phyloP scores from a whole-genome alignment of 1,140 invertebrate genomes.

The Nylanderia fulva region DNA sequence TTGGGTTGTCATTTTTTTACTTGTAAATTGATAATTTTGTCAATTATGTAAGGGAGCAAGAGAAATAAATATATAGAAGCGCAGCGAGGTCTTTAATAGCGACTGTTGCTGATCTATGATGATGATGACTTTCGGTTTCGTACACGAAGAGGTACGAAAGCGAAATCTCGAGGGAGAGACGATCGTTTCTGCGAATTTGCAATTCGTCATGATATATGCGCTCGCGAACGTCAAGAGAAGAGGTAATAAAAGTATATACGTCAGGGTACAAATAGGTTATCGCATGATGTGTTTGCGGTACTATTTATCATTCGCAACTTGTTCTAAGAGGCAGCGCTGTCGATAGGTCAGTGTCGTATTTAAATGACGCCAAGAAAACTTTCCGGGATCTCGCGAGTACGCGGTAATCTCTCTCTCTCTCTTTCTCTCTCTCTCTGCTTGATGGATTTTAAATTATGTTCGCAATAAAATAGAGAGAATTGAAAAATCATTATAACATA shows the following conservation, averaged over 20 bases:
- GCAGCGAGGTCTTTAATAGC: neutral
- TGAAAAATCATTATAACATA: neutral
- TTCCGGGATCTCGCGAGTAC: constrained; percentile 59
- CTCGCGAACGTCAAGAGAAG: neutral
- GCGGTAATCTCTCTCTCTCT: constrained; percentile 31
- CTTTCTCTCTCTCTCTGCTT: too few species aligned
- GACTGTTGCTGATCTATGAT: neutral
- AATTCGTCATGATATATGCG: constrained; percentile 5
- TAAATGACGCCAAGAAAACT: constrained; percentile 65
- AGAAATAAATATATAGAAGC: neutral
- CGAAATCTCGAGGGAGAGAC: neutral
- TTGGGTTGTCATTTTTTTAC: neutral
- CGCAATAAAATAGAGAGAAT: neutral
- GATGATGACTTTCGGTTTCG: neutral
- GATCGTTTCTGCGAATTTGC: constrained; percentile 21
- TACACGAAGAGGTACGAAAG: neutral
- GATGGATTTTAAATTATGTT: neutral
- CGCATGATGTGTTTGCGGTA: constrained; percentile 39
- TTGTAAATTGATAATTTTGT: neutral
- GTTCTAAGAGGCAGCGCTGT: constrained; percentile 43
- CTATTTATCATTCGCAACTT: constrained; percentile 61
- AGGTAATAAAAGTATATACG: constrained; percentile 38
- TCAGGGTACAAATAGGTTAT: constrained; percentile 41
- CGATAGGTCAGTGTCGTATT: constrained; percentile 70
- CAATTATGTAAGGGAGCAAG: neutral